phyloP scores from a whole-genome alignment of 1,140 invertebrate species.

The Zeugodacus cucurbitae region DNA sequence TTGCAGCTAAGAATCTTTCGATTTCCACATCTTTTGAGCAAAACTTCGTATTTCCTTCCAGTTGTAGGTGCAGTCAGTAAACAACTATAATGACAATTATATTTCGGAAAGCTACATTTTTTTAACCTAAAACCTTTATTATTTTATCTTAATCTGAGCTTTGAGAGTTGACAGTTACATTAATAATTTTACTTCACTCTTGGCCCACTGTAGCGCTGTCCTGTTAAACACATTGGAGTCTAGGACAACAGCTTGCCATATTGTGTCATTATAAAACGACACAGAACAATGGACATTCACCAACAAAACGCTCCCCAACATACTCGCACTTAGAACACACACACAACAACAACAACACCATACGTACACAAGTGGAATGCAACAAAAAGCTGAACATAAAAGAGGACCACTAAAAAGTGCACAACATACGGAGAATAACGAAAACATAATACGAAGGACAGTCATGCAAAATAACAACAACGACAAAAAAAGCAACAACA shows the following conservation, averaged over 20 bases:
- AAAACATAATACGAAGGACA: neutral
- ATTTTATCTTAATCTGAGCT: no score
- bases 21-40: no score
- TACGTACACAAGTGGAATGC: neutral
- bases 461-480: neutral
- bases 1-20: no score
- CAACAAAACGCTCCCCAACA: constrained; percentile 17
- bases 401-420: neutral
- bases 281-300: constrained; percentile 37
- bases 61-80: no score
- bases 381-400: constrained; percentile 33
- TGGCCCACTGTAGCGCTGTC: neutral
- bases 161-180: no score
- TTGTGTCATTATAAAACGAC: constrained; percentile 19
- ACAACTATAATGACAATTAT: no score
- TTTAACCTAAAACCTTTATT: no score
- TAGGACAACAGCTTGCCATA: constrained; percentile 26
- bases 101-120: no score
- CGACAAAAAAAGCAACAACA: neutral
- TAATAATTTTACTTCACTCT: neutral
- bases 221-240: neutral
- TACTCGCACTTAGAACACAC: constrained; percentile 14
- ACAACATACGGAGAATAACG: neutral
- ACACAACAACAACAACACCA: neutral
- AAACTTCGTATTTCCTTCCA: no score